Evolutionary conservation across 92 coral and sea anemone genomes (phyloP), one percentile per base, ranked within the genome.

Genomic region (Zoanthus solanderi): DNA sequence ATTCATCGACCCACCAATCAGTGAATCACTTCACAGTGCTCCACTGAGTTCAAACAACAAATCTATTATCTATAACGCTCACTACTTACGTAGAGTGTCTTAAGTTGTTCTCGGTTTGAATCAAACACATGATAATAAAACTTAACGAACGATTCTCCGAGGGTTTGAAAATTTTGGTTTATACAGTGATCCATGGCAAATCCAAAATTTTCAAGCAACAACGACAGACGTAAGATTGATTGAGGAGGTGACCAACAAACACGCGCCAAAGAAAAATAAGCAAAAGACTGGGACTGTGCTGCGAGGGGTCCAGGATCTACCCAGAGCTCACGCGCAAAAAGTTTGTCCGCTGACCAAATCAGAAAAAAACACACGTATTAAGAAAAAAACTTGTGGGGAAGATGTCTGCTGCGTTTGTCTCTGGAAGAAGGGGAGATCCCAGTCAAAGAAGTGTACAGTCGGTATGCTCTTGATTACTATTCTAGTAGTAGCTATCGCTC

Each of bases 391-490:
- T 9, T 10, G 9, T 15, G 44, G 8, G 5, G 5, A 63, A 23
- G 45, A 81, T 94, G 98, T 94, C 98, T 76, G 92, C 91, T 93
- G 94, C 95, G 31, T 94, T 94, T 88, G 93, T 92, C 7, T 84
- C 95, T 45, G 95, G 92, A 86, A 81, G 98, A 75, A 89, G 98
- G 14, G 66, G 81, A 48, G 95, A 93, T 74, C 95, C 98, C 2
- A 94, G 89, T 65, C 93, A 94, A 79, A 95, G 93, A 84, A 93
- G 94, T 8, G 91, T 94, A n/a, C 98, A 94, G 78, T 90, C 95
- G 95, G 98, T 94, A 89, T 65, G 98, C 15, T 16, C 18, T 69
- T 31, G 1, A 69, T 31, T 69, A 37, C 42, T 37, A 37, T 37
- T 2, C 42, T 37, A 37, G 42, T 37, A 37, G 42, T 37, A 37